Evolutionary conservation across 2,888 invertebrate species (phyloP).

Genomic region (Ethmia dodecea): DNA sequence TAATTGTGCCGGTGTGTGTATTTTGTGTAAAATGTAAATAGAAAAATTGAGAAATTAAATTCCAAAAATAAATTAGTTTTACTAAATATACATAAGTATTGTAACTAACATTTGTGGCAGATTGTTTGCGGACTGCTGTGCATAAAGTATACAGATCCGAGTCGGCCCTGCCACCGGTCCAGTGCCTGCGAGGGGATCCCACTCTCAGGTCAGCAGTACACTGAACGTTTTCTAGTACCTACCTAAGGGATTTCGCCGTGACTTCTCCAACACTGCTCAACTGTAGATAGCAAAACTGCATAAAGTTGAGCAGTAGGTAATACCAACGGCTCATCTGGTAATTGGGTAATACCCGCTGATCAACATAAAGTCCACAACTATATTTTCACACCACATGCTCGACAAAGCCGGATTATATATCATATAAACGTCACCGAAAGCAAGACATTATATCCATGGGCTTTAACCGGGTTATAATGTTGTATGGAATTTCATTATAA

Average conservation of each 20-base stretch:
- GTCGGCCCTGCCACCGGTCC: conserved; percentile 35
- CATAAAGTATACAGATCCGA: conserved; percentile 27
- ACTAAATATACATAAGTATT: no score
- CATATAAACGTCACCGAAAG: no score
- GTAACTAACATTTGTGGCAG: no score
- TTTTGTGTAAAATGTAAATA: no score
- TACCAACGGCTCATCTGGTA: background rate
- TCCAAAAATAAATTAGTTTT: no score
- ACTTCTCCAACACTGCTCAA: background rate
- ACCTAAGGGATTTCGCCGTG: background rate
- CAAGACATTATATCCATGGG: no score
- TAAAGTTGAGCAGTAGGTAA: background rate
- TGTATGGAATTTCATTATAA: no score
- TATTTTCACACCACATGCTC: background rate
- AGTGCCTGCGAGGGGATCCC: conserved; percentile 45
- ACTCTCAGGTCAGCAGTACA: conserved; percentile 32
- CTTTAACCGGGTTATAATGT: no score
- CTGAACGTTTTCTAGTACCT: background rate
- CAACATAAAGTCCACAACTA: background rate
- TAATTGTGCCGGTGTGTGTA: no score
- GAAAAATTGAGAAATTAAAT: no score
- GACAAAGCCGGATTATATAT: no score
- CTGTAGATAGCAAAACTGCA: background rate
- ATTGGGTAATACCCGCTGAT: background rate
- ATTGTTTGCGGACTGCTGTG: conserved; percentile 35